Evolutionary conservation across 1,140 invertebrate genomes (phyloP), one percentile per base, ranked within the genome.

Genomic region (Colletes gigas): DNA sequence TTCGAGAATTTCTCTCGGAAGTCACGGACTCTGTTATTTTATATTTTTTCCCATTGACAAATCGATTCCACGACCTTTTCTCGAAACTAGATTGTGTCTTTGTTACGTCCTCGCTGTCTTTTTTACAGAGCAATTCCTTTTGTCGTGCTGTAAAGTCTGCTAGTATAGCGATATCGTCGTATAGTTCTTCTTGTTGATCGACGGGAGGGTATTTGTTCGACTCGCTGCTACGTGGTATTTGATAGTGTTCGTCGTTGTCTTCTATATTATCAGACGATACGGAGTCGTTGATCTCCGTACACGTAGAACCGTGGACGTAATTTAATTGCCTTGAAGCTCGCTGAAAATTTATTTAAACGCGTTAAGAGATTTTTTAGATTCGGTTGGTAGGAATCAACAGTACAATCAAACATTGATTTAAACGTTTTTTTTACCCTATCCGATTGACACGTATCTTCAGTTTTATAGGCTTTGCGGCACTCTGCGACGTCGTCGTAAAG

Each of bases 91-190:
- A 12, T 6, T 62, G 21, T 0, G 14, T 63, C 15, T 15, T 86
- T 7, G 15, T 54, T 10, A 17, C 6, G 2, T 76, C 66, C 8
- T 84, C 81, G 6, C 4, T 44, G 5, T 81, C 74, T n/a, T 12
- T 87, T 30, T 72, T 72, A 69, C 10, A 67, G 0, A 30, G 17
- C 1, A 71, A 41, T 39, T 91, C 84, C 7, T 87, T 86, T 68
- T 83, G 88, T 21, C 84, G 84, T 3, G 86, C 73, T 0, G 81
- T 88, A 52, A 90, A 91, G 0, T 89, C 84, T 9, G 68, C 82
- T 1, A 88, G 85, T 47, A 92, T 75, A 10, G 89, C 87, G 2
- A 92, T 85, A 52, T 92, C 91, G 69, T 92, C 91, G 55, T 92
- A 92, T 0, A 91, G 52, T 19, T 89, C 83, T 30, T 92, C 89